phyloP scores from a whole-genome alignment of 2,113 vertebrate species.

The Bos indicus region DNA sequence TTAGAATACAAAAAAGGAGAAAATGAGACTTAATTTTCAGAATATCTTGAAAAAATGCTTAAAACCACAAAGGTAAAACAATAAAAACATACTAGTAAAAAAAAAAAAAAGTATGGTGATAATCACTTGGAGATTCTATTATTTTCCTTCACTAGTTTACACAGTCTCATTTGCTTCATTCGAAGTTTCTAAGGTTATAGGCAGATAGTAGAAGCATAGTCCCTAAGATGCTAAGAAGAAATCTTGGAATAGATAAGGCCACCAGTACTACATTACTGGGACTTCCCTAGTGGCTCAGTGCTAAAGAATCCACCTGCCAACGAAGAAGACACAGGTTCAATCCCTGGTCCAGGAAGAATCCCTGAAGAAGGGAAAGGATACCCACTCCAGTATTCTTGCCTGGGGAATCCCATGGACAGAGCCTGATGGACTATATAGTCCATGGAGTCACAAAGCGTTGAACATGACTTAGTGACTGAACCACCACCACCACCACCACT shows the following conservation, averaged over 20 bases:
- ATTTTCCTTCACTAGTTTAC: not conserved
- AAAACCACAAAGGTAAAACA: conserved; percentile 1
- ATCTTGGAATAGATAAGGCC: not conserved
- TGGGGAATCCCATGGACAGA: not conserved
- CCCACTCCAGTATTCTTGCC: not conserved
- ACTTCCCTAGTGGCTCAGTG: not conserved
- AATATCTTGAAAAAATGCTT: not conserved
- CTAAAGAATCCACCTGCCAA: not conserved
- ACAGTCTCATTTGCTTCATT: not conserved
- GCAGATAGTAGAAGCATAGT: not conserved
- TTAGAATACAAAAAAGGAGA: not conserved
- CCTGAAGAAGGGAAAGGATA: not conserved
- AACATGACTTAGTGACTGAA: not conserved
- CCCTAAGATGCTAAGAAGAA: not conserved
- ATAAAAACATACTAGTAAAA: not conserved
- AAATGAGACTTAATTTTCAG: not conserved
- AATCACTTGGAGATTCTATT: not conserved
- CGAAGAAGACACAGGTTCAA: not conserved
- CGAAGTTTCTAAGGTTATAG: not conserved
- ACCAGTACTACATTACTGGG: not conserved
- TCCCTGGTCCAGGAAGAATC: not conserved
- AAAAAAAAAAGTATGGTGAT: not conserved
- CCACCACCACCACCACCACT: not conserved
- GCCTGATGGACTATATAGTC: not conserved
- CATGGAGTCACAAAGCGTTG: not conserved